These are phyloP conservation scores for Pocota personata DNA, from an alignment of 2,888 invertebrate species.

Conservation along the genomic window DNA sequence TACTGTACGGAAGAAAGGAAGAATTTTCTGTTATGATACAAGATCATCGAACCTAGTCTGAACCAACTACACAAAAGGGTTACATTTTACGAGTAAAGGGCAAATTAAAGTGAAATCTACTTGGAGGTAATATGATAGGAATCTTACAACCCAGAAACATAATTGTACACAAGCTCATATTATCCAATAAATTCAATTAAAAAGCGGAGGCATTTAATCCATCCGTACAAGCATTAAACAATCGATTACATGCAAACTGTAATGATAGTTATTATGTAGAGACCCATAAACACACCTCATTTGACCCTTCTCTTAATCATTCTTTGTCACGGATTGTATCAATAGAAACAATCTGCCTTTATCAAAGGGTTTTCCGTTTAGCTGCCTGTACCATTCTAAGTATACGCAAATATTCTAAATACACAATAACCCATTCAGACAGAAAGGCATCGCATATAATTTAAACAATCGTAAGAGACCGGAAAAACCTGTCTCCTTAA, in stretches of 20 bases:
- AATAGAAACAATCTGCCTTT: slow-evolving; percentile 48
- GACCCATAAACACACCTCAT: background rate
- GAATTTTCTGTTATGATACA: too few species aligned
- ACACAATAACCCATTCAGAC: slow-evolving; percentile 48
- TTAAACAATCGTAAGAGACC: slow-evolving; percentile 30
- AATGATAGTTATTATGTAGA: background rate
- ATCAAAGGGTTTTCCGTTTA: background rate
- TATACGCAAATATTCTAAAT: slow-evolving; percentile 33
- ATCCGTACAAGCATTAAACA: too few species aligned
- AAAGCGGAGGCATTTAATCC: background rate
- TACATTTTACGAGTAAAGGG: too few species aligned
- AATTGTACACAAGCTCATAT: too few species aligned
- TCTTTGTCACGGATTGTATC: slow-evolving; percentile 13
- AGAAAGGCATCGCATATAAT: slow-evolving; percentile 35
- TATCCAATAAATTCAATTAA: too few species aligned
- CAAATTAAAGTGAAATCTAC: too few species aligned
- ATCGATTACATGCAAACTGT: too few species aligned
- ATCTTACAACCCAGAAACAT: too few species aligned
- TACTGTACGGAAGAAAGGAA: too few species aligned
- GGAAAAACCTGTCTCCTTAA: slow-evolving; percentile 28
- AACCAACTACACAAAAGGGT: too few species aligned
- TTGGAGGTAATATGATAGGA: too few species aligned
- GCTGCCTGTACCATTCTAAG: background rate
- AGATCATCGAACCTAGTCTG: too few species aligned
- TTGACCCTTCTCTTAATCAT: background rate